These are phyloP conservation scores for Pelobates fuscus DNA, from an alignment of 2,113 vertebrate species.

Conservation along the genomic window DNA sequence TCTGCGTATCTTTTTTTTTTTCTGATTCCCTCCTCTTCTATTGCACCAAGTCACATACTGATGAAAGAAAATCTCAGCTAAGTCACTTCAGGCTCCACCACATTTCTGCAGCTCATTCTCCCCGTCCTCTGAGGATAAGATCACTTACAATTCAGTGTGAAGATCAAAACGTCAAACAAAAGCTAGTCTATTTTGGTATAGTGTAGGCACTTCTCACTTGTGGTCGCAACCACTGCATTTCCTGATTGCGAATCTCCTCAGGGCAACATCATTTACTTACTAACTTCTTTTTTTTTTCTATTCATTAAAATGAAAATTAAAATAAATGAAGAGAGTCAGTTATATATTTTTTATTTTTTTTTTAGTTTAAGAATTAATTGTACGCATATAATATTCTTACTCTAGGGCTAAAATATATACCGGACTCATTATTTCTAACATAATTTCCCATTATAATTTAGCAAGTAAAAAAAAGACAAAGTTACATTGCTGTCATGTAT, in stretches of 20 bases:
- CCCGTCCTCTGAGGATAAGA: constrained; percentile 30
- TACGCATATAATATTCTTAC: constrained; percentile 26
- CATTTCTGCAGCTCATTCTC: constrained; percentile 30
- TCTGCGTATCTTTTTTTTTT: constrained; percentile 10
- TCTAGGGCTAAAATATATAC: constrained; percentile 27
- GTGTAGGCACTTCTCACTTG: constrained; percentile 13
- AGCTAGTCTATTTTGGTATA: constrained; percentile 34
- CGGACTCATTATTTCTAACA: constrained; percentile 37
- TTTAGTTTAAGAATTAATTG: constrained; percentile 37
- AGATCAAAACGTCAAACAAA: constrained; percentile 44
- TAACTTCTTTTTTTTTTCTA: constrained; percentile 39
- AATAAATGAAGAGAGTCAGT: constrained; percentile 35
- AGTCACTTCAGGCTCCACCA: constrained; percentile 26
- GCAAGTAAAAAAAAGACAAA: constrained; percentile 4
- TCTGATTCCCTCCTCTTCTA: constrained; percentile 31
- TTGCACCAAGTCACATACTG: constrained; percentile 39
- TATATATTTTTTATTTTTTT: constrained; percentile 14
- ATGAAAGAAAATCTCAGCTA: constrained; percentile 43
- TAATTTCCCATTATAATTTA: constrained; percentile 18
- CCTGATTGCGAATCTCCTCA: constrained; percentile 17
- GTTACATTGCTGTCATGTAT: constrained; percentile 4
- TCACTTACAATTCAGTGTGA: constrained; percentile 46
- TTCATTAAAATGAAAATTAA: constrained; percentile 40
- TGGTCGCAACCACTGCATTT: constrained; percentile 19
- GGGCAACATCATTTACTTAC: constrained; percentile 34